Percentiles rank a stretch among this genome's conserved stretches.
Evolutionary conservation across 1,140 invertebrate genomes (phyloP).

Genomic region (Liolophura sinensis): DNA sequence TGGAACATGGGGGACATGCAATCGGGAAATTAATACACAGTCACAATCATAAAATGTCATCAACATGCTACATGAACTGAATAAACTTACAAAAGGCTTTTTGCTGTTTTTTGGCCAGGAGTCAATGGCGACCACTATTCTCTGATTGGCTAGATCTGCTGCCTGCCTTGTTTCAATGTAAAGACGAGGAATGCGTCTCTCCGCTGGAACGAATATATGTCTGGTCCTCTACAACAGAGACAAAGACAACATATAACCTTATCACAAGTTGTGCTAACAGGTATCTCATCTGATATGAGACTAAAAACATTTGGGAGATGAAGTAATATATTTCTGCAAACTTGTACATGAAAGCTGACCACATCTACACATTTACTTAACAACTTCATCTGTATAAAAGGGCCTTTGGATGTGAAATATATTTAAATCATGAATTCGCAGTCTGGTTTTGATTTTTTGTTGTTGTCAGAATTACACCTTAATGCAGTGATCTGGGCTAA

Average conservation of each 20-base stretch:
- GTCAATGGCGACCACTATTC: conserved; percentile 62
- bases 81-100: conserved; percentile 69
- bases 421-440: too few relatives aligned
- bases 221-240: conserved; percentile 72
- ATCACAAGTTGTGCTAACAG: not conserved
- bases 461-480: too few relatives aligned
- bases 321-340: not conserved
- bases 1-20: too few relatives aligned
- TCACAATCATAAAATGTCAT: too few relatives aligned
- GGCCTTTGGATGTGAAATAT: too few relatives aligned
- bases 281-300: not conserved
- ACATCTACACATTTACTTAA: too few relatives aligned
- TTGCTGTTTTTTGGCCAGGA: conserved; percentile 58
- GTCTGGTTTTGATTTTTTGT: too few relatives aligned
- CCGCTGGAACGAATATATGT: conserved; percentile 63
- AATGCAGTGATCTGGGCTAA: too few relatives aligned
- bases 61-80: not conserved
- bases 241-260: not conserved
- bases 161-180: conserved; percentile 59
- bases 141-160: conserved; percentile 46
- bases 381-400: too few relatives aligned
- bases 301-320: not conserved
- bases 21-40: too few relatives aligned
- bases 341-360: not conserved
- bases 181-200: conserved; percentile 60